Evolutionary conservation across 2,113 vertebrate genomes (phyloP), one percentile per base, ranked within the genome.

Genomic region (Onychostruthus taczanowskii): DNA sequence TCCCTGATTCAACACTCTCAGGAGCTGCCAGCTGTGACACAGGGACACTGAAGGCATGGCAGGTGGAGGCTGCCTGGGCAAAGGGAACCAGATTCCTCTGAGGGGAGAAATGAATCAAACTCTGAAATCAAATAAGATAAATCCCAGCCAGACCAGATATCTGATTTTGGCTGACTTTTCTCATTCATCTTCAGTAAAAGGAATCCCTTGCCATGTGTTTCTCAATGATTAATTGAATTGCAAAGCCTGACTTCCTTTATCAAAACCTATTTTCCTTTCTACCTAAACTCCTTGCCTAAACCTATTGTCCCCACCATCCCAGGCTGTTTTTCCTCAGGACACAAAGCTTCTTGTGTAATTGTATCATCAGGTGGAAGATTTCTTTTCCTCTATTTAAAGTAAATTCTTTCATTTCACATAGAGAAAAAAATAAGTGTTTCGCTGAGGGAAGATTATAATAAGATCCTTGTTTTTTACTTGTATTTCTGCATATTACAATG

Each of bases 261-360:
- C 72, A 59, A 59, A 52, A 27, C 14, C 5, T 22, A 12, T 35
- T 33, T 37, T 44, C 21, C 4, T 52, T 43, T 76, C 35, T 39
- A 14, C 19, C 30, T 47, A 10, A 55, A 31, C 7, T 68, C 24
- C 13, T 73, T 53, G 39, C 55, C 20, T 64, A 74, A 78, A 69
- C 19, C 11, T 50, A 4, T 7, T 64, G 58, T 82, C 55, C 66
- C 39, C 12, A 11, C 18, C 27, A 35, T n/a, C 24, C 26, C 26
- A 46, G 37, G 21, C 46, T 22, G 8, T 24, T 81, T 77, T 53
- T 59, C 13, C 27, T n/a, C 49, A 78, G 17, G 20, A 43, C 13
- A 17, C 0, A 1, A 53, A 73, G 3, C 6, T 43, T 63, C 27
- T n/a, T 84, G 7, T 2, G 8, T 1, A 37, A 6, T 37, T 78